Evolutionary conservation across 2,888 invertebrate species (phyloP).

Genomic region (Drosophila rubida): DNA sequence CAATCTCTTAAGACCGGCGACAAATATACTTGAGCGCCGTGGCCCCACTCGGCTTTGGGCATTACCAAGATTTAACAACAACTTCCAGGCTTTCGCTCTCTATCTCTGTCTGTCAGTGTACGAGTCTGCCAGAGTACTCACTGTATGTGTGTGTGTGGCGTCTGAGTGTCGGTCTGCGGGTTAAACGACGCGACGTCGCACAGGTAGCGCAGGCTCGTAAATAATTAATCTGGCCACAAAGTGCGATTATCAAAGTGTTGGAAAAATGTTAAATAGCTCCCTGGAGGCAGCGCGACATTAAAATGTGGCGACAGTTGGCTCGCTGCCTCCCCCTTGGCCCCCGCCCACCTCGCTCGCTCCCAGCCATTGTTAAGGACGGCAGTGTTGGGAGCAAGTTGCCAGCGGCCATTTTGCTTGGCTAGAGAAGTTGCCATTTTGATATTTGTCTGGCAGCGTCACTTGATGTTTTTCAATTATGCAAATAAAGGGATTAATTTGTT

Average conservation of each 20-base stretch:
- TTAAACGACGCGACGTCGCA: slow-evolving; percentile 59
- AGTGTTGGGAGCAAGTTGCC: slow-evolving; percentile 23
- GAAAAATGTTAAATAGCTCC: slow-evolving; percentile 80
- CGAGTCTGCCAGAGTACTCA: neutral
- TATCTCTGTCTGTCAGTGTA: neutral
- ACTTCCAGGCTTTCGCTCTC: slow-evolving; percentile 53
- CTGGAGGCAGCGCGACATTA: slow-evolving; percentile 64
- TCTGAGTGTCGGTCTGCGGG: slow-evolving; percentile 52
- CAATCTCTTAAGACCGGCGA: slow-evolving; percentile 79
- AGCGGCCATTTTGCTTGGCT: slow-evolving; percentile 52
- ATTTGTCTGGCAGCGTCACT: slow-evolving; percentile 68
- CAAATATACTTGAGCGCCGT: slow-evolving; percentile 71
- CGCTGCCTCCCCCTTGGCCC: slow-evolving; percentile 17
- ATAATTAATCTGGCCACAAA: slow-evolving; percentile 80
- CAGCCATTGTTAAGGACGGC: slow-evolving; percentile 1
- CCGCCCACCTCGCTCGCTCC: neutral
- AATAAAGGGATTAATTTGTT: slow-evolving; percentile 81
- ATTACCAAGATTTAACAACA: slow-evolving; percentile 76
- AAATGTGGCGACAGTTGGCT: slow-evolving; percentile 72
- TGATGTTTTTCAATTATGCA: slow-evolving; percentile 82
- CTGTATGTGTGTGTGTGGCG: slow-evolving; percentile 27
- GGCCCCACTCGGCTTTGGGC: slow-evolving; percentile 63
- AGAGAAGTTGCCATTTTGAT: slow-evolving; percentile 55
- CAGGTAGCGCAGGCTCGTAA: slow-evolving; percentile 70
- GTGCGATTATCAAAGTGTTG: slow-evolving; percentile 80